Percentiles rank a stretch among this genome's conserved stretches.
Conservation (phyloP, 2,797 vertebrate species). For the Luscinia luscinia region DNA sequence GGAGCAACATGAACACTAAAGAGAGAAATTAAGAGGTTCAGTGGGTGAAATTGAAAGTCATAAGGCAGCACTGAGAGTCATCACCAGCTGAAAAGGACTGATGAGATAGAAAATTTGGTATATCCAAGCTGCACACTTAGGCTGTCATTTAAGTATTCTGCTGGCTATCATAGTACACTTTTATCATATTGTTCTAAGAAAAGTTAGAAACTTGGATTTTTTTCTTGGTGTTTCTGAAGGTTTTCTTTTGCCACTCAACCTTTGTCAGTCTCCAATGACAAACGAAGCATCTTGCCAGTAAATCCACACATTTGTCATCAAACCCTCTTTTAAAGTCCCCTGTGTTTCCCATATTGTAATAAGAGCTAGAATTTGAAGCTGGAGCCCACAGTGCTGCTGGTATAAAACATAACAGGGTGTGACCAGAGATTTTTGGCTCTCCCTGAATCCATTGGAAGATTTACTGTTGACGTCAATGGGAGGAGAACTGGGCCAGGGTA, state of each 20-base stretch:
- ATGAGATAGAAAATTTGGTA: not conserved
- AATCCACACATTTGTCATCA: not conserved
- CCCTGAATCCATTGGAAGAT: constrained; percentile 51
- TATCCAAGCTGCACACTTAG: not conserved
- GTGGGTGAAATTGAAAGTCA: not conserved
- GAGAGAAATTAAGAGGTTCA: not conserved
- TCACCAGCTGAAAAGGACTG: not conserved
- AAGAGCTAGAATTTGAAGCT: not conserved
- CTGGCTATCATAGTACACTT: not conserved
- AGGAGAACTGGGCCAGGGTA: constrained; percentile 9
- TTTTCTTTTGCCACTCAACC: not conserved
- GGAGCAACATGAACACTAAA: not conserved
- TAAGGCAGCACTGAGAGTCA: not conserved
- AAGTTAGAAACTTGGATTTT: not conserved
- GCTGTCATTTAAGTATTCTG: not conserved
- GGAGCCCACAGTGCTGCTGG: not conserved
- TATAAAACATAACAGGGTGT: constrained; percentile 28
- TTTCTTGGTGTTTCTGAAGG: not conserved
- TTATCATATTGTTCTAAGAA: not conserved
- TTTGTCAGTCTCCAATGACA: not conserved
- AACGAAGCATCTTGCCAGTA: not conserved
- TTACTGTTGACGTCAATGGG: constrained; percentile 55
- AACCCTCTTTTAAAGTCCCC: not conserved
- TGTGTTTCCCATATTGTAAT: not conserved
- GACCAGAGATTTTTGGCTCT: constrained; percentile 43